Evolutionary conservation across 2,888 invertebrate species (phyloP), one percentile per base, ranked within the genome.

Genomic region (Ceraclea dissimilis): DNA sequence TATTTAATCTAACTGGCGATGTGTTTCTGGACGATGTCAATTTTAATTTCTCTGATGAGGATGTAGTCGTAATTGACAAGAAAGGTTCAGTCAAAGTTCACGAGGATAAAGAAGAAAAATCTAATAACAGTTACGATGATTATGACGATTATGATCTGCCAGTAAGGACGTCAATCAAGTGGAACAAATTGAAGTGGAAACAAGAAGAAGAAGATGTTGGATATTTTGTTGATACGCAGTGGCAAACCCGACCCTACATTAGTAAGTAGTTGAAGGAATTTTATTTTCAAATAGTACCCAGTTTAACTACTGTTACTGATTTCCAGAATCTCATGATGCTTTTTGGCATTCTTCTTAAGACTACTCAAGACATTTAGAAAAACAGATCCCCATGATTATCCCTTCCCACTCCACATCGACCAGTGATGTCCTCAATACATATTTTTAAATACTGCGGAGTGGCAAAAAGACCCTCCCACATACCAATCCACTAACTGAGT

Each of bases 1-100:
- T 52, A 44, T 75, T 72, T 62, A 77, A 79, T 69, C 64, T 78
- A 49, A 77, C 74, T 1, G 76, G 75, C 8, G 78, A 78, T 61
- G 70, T 70, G 1, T 68, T 77, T 48, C 70, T 74, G 47, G 66
- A 71, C 16, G 71, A 68, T 22, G 66, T 63, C 21, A 65, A 68
- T 44, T 65, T 66, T 56, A 60, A 62, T 21, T 64, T 64, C 16
- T 60, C 48, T 21, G 65, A 63, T 11, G 65, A 64, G 13, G 62
- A 60, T 17, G 19, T 34, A 18, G 39, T 39, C 13, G 16, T 13
- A 5, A 39, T 16, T 8, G 4, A 13, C 4, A 13, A 16, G 13
- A 39, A 39, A n/a, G 16, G 39, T 8, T 16, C 39, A 16, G 16
- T 39, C 16, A 16, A 39, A 5, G n/a, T 4, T 8, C 16, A 39